Conservation (phyloP, 2,797 vertebrate species). For the Danio aesculapii region DNA sequence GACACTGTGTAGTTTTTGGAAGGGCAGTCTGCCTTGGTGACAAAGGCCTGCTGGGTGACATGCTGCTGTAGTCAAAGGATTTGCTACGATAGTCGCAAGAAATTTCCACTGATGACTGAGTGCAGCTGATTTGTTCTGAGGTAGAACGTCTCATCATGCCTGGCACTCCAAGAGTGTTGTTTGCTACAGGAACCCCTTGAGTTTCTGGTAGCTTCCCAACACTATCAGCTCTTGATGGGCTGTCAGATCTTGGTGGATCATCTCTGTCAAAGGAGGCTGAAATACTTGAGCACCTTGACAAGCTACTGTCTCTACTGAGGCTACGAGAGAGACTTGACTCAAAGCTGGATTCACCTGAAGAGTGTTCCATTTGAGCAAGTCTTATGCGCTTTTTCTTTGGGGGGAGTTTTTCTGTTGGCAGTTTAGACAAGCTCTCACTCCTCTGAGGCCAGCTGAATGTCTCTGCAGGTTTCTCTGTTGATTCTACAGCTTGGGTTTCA, state of each 20-base stretch:
- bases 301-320: conserved; percentile 93
- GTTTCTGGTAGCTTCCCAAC: conserved; percentile 81
- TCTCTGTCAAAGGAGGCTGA: conserved; percentile 95
- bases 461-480: conserved; percentile 85
- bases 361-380: conserved; percentile 94
- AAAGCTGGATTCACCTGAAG: conserved; percentile 93
- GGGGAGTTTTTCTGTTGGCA: conserved; percentile 96
- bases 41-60: conserved; percentile 79
- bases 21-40: conserved; percentile 73
- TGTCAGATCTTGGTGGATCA: conserved; percentile 86
- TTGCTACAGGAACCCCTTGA: conserved; percentile 82
- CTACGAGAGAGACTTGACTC: conserved; percentile 93
- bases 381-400: conserved; percentile 98
- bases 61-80: conserved; percentile 92
- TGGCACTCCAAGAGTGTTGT: conserved; percentile 88
- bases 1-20: conserved; percentile 71
- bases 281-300: conserved; percentile 93
- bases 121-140: conserved; percentile 92
- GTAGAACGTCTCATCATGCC: conserved; percentile 92
- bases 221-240: conserved; percentile 81
- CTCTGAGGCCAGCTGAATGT: conserved; percentile 96
- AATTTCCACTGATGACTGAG: conserved; percentile 89
- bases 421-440: conserved; percentile 94
- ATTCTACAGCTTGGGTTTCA: conserved; percentile 83
- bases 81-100: conserved; percentile 92